A percentile compares a stretch with the other conserved stretches of the same genome.
phyloP scores from a whole-genome alignment of 2,888 invertebrate genomes.

The Mythimna pallens region DNA sequence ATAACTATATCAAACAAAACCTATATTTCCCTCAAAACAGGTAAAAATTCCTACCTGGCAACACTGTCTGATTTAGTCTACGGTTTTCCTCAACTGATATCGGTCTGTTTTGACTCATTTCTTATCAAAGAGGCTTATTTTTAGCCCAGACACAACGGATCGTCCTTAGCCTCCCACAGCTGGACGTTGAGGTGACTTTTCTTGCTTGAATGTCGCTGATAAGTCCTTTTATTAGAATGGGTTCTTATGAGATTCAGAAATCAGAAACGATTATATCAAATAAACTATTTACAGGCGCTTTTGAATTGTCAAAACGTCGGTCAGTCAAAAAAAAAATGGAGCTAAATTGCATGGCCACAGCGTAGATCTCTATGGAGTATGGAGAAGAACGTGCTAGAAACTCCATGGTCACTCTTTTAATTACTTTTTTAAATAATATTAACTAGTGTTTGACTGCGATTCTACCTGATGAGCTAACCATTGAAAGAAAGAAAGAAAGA shows the following conservation, averaged over 20 bases:
- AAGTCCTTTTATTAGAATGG: neutral
- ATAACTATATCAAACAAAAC: neutral
- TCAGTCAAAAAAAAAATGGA: too few relatives aligned
- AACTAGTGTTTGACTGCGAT: too few relatives aligned
- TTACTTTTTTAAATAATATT: too few relatives aligned
- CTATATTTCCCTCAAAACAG: neutral
- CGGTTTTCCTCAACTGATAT: constrained; percentile 44
- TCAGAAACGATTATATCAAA: too few relatives aligned
- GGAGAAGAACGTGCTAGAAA: too few relatives aligned
- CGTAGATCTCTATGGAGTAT: too few relatives aligned
- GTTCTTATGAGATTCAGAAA: neutral
- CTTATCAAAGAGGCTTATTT: constrained; percentile 31
- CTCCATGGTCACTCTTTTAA: too few relatives aligned
- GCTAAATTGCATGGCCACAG: too few relatives aligned
- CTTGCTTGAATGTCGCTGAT: neutral
- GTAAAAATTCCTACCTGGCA: neutral
- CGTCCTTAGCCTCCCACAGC: neutral
- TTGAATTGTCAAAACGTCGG: too few relatives aligned
- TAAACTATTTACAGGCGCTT: too few relatives aligned
- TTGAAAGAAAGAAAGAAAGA: too few relatives aligned
- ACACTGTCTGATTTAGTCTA: constrained; percentile 16
- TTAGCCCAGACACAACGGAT: constrained; percentile 39
- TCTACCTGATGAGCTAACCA: too few relatives aligned
- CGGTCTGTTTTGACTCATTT: constrained; percentile 20
- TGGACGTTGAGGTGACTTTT: constrained; percentile 34